Evolutionary conservation across 2,888 invertebrate species (phyloP), one percentile per base, ranked within the genome.

Genomic region (Ectemnius lituratus): DNA sequence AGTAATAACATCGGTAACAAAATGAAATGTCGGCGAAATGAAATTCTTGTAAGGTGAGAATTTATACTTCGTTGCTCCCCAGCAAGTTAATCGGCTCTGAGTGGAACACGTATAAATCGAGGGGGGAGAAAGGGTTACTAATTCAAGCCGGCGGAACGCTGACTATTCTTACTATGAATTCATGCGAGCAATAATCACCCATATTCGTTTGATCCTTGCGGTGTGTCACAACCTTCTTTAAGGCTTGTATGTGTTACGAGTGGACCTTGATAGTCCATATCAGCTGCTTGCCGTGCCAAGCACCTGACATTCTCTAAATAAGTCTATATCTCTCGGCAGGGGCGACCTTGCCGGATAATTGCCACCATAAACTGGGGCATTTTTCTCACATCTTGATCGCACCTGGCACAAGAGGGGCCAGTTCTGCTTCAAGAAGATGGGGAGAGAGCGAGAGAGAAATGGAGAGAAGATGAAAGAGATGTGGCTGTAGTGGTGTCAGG

Each of bases 291-390:
- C 47, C 64, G 52, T 8, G 52, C 52, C 82, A 82, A 73, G 77
- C 82, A 82, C 73, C 69, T 70, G 75, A 67, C 64, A 80, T 74
- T 70, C 78, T 78, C 72, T 67, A 80, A 80, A 80, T 82, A 78
- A 82, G 78, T 76, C 79, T 70, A 70, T 75, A 70, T 67, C 71
- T 81, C 74, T 70, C 74, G 63, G 45, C 14, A 57, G 37, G 66
- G 71, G 67, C 45, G 66, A 56, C 70, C 66, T 79, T 74, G 67
- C 28, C 37, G 63, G 62, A 60, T 65, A 81, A 80, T 81, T 77
- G 67, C 64, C 23, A 45, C 63, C 14, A 52, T 47, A 47, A 23
- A 16, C 47, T 47, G 47, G 23, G 1, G 20, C 4, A 46, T 46
- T 46, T 46, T 47, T 62, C 60, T 45, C 45, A 52, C 52, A 52